Base-by-base conservation (phyloP, 2,797 vertebrate species). In the Rhabdophis nuchalis region DNA sequence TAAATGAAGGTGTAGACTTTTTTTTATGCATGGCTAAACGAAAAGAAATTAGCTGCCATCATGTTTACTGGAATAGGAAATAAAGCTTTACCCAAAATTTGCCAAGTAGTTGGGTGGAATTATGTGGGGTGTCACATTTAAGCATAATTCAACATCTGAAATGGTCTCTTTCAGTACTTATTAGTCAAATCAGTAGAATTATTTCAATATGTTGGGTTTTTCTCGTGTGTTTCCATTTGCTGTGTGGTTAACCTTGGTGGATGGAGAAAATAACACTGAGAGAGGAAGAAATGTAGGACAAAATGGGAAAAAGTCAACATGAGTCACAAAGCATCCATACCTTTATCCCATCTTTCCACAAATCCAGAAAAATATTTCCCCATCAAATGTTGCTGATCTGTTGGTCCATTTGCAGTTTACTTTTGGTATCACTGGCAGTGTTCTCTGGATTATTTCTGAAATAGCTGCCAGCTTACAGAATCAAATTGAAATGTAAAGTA, bases 401-500 rank as follows among this genome's bases (percentile, higher is more conserved):
- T 25, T 85, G 68, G 56, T 88, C 53, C 18, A 32, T 85, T 88
- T 85, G 68, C 56, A 36, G 32, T n/a, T 58, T 50, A 60, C 27
- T 85, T 58, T 58, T 32, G 36, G 36, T 54, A 57, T 14, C 20
- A 68, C 23, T 92, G 64, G 32, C 86, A 64, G 7, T 61, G 32
- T 54, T 50, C 18, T 85, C 56, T 61, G 86, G 56, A 60, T 64
- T 93, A 57, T 72, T 36, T 54, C 25, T 89, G 52, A 86, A 82
- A 91, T 23, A 57, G 89, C 72, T 93, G 86, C 68, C 89, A 92
- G 53, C 12, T 88, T 23, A 36, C 23, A 3, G 72, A 92, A 89
- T 77, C 91, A 95, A 95, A 95, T 64, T 68, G 89, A 57, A 86
- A 90, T 87, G 91, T 93, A 96, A 91, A 92, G 54, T 87, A 89